phyloP scores from a whole-genome alignment of 2,113 vertebrate genomes.

The Miniopterus natalensis region DNA sequence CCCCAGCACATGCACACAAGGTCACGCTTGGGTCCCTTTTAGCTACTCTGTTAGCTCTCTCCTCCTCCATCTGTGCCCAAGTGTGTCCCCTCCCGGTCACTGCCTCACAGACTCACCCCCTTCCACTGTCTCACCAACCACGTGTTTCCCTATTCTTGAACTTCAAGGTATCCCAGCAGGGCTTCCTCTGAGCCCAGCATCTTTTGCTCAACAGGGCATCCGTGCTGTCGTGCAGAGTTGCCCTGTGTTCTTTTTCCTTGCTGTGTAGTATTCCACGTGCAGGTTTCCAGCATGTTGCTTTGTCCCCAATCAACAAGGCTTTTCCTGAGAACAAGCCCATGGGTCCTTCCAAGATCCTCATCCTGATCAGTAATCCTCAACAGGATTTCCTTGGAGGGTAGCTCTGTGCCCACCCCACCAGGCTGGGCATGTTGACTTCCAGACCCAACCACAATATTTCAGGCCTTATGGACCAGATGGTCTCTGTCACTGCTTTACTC shows the following conservation, averaged over 20 bases:
- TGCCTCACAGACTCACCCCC: background rate
- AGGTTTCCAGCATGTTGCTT: background rate
- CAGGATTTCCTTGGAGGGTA: background rate
- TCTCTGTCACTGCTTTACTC: background rate
- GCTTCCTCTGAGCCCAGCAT: background rate
- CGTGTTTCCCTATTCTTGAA: background rate
- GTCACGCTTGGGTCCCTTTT: background rate
- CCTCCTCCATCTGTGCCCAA: background rate
- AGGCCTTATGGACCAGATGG: background rate
- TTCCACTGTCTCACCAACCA: too few relatives aligned
- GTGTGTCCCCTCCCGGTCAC: background rate
- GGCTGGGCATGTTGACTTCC: background rate
- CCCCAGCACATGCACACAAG: fast-evolving
- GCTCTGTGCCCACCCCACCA: too few relatives aligned
- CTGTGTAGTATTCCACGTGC: background rate
- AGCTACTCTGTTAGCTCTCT: background rate
- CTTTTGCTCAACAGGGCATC: background rate
- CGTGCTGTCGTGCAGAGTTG: fast-evolving
- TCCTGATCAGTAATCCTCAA: background rate
- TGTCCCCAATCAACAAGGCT: background rate
- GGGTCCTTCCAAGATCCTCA: background rate
- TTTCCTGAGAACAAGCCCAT: background rate
- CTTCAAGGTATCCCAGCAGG: background rate
- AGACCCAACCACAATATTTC: background rate
- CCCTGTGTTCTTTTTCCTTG: fast-evolving